Evolutionary conservation across 2,113 vertebrate genomes (phyloP).

Genomic region (Gasterosteus nipponicus): DNA sequence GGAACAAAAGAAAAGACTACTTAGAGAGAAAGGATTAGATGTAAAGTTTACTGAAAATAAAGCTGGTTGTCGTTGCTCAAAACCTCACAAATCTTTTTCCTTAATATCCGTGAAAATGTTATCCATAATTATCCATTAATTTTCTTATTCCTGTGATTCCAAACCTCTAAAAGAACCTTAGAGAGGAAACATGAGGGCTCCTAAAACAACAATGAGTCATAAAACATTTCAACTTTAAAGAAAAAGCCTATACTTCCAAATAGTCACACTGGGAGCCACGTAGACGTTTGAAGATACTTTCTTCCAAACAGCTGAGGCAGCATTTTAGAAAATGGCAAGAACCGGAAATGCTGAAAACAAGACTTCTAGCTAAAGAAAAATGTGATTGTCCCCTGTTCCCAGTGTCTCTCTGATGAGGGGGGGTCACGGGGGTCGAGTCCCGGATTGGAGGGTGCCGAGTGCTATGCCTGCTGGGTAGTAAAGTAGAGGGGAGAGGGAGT

Average conservation of each 20-base stretch:
- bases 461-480: constrained; percentile 79
- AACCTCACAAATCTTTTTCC: neutral
- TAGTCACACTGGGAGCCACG: neutral
- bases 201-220: constrained; percentile 39
- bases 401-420: constrained; percentile 36
- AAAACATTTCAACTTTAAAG: constrained; percentile 18
- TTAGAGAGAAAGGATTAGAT: neutral
- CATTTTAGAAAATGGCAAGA: neutral
- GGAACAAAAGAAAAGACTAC: neutral
- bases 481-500: constrained; percentile 49
- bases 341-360: neutral
- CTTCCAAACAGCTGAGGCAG: neutral
- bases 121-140: neutral
- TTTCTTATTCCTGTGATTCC: neutral
- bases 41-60: neutral
- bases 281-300: neutral
- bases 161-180: constrained; percentile 25
- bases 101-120: neutral
- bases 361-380: constrained; percentile 12
- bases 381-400: constrained; percentile 50
- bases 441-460: constrained; percentile 74
- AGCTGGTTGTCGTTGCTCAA: neutral
- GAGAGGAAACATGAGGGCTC: constrained; percentile 23
- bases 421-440: constrained; percentile 59
- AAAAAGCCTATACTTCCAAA: neutral